A percentile compares a stretch with the other conserved stretches of the same genome.
Evolutionary conservation across 2,888 invertebrate species (phyloP).

Genomic region (Scrobipalpa costella): DNA sequence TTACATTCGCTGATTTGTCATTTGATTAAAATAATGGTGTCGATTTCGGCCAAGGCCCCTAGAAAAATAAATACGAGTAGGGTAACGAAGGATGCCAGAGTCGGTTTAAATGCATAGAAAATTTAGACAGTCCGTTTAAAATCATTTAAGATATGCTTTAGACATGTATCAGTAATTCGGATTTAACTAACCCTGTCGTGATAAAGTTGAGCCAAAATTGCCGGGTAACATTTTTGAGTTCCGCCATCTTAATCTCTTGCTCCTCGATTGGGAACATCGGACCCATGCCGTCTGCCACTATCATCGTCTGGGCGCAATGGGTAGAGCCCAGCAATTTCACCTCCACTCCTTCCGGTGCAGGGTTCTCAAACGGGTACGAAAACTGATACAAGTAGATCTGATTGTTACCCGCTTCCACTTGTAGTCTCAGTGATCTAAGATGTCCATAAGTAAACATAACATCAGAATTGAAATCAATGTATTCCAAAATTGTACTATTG

Average conservation of each 20-base stretch:
- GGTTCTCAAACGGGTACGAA: constrained; percentile 32
- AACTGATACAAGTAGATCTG: constrained; percentile 40
- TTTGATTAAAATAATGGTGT: too few species aligned
- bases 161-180: too few species aligned
- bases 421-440: constrained; percentile 34
- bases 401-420: constrained; percentile 39
- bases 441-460: constrained; percentile 37
- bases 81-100: too few species aligned
- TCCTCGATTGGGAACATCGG: too few species aligned
- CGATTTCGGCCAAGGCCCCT: too few species aligned
- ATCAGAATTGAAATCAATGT: constrained; percentile 61
- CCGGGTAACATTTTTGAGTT: background rate
- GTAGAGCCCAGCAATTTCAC: constrained; percentile 31
- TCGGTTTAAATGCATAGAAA: too few species aligned
- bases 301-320: constrained; percentile 27
- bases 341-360: constrained; percentile 31
- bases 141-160: too few species aligned
- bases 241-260: background rate
- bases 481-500: constrained; percentile 43
- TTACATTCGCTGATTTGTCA: too few species aligned
- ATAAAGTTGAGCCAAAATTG: constrained; percentile 11
- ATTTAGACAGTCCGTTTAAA: background rate
- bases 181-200: constrained; percentile 19
- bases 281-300: constrained; percentile 11
- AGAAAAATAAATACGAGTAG: too few species aligned